phyloP scores from a whole-genome alignment of 2,888 invertebrate genomes.

The Drosophila stalkeri region DNA sequence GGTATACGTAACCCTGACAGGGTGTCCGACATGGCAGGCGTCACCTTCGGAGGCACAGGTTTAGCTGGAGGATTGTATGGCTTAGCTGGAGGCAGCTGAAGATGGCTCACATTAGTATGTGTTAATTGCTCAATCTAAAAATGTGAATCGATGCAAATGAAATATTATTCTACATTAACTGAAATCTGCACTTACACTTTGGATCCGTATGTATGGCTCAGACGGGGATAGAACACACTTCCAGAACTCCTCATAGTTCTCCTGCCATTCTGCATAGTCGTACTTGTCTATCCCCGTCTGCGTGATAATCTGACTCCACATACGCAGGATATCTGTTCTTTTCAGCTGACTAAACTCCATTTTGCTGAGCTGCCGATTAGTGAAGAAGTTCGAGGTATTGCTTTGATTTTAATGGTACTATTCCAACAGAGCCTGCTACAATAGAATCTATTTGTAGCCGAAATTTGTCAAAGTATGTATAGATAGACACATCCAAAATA shows the following conservation, averaged over 20 bases:
- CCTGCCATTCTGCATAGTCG: not conserved
- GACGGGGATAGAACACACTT: not conserved
- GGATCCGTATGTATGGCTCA: not conserved
- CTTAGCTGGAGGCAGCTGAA: no score
- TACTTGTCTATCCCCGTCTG: not conserved
- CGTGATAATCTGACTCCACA: constrained; percentile 13
- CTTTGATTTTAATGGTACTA: not conserved
- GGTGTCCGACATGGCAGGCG: not conserved
- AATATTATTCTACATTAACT: no score
- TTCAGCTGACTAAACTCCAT: not conserved
- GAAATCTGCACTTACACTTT: constrained; percentile 7
- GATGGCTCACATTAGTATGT: fast-evolving
- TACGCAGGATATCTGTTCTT: not conserved
- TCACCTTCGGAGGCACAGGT: not conserved
- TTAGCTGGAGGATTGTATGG: no score
- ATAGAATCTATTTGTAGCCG: no score
- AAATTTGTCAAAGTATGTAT: no score
- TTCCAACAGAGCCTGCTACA: not conserved
- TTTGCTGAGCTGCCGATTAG: no score
- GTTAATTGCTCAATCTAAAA: not conserved
- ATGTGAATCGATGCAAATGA: not conserved
- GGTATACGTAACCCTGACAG: constrained; percentile 1
- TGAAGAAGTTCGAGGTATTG: no score
- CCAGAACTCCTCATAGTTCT: constrained; percentile 1
- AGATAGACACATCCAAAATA: not conserved